Evolutionary conservation across 2,113 vertebrate species (phyloP).

Genomic region (Synchiropus splendidus): DNA sequence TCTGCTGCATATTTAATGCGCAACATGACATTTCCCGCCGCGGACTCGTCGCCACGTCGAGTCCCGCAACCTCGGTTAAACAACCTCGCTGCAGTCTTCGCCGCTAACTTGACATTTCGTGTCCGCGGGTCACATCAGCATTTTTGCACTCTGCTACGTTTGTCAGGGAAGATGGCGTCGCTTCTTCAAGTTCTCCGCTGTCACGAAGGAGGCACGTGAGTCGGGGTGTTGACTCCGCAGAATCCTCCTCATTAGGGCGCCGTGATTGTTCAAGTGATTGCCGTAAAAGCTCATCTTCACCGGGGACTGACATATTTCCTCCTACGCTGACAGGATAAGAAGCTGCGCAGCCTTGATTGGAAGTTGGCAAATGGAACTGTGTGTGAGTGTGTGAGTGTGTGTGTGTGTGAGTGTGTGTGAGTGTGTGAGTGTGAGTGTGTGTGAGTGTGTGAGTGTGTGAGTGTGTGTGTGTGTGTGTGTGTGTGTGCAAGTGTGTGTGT

Average conservation of each 20-base stretch:
- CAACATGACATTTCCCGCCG: constrained; percentile 24
- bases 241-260: constrained; percentile 58
- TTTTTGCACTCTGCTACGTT: too few relatives aligned
- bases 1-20: constrained; percentile 43
- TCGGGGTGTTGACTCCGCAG: constrained; percentile 8
- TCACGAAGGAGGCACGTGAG: too few relatives aligned
- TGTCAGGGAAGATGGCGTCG: too few relatives aligned
- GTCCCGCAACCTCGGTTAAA: constrained; percentile 15
- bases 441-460: too few relatives aligned
- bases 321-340: constrained; percentile 49
- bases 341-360: constrained; percentile 34
- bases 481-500: too few relatives aligned
- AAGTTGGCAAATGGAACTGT: constrained; percentile 27
- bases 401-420: constrained; percentile 4
- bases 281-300: constrained; percentile 47
- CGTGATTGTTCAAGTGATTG: constrained; percentile 66
- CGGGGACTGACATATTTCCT: constrained; percentile 55
- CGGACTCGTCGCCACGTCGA: constrained; percentile 3
- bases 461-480: too few relatives aligned
- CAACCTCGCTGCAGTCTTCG: too few relatives aligned
- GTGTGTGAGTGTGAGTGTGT: not conserved
- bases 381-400: not conserved
- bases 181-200: too few relatives aligned
- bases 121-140: constrained; percentile 7
- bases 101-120: too few relatives aligned